Conservation (phyloP, 1,140 invertebrate species). For the Drosophila insularis region DNA sequence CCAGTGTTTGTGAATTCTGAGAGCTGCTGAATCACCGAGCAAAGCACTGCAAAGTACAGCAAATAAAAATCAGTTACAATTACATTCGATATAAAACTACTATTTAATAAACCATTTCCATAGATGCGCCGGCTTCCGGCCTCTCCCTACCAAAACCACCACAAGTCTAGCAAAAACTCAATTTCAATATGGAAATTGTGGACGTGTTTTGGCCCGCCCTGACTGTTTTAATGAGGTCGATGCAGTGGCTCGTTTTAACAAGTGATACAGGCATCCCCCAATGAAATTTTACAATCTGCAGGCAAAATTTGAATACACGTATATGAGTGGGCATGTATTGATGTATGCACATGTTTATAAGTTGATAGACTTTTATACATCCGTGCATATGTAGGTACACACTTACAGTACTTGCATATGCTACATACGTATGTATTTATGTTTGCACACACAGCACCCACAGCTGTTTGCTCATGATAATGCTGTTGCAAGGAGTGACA, state of each 20-base stretch:
- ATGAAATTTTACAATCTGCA: background rate
- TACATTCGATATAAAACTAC: conserved; percentile 11
- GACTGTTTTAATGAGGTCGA: conserved; percentile 59
- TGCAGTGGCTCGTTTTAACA: conserved; percentile 16
- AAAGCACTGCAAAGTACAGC: background rate
- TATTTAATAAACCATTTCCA: conserved; percentile 46
- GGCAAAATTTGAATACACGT: conserved; percentile 5
- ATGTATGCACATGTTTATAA: conserved; percentile 4
- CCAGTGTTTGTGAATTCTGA: conserved; percentile 35
- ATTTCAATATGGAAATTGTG: conserved; percentile 75
- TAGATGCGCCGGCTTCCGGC: background rate
- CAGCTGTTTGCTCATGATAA: conserved; percentile 38
- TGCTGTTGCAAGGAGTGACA: background rate
- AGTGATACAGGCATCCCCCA: conserved; percentile 29
- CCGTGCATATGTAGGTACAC: conserved; percentile 24
- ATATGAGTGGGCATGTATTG: background rate
- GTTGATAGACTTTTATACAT: background rate
- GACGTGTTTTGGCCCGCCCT: conserved; percentile 10
- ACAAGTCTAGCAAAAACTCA: conserved; percentile 66
- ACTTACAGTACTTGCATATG: background rate
- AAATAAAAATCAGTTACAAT: conserved; percentile 33
- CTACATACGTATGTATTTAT: background rate
- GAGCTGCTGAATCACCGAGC: background rate
- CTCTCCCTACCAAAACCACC: conserved; percentile 47
- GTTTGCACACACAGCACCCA: conserved; percentile 30